A percentile compares a stretch with the other conserved stretches of the same genome.
Evolutionary conservation across 2,888 invertebrate species (phyloP).

Genomic region (Acrobeloides nanus): DNA sequence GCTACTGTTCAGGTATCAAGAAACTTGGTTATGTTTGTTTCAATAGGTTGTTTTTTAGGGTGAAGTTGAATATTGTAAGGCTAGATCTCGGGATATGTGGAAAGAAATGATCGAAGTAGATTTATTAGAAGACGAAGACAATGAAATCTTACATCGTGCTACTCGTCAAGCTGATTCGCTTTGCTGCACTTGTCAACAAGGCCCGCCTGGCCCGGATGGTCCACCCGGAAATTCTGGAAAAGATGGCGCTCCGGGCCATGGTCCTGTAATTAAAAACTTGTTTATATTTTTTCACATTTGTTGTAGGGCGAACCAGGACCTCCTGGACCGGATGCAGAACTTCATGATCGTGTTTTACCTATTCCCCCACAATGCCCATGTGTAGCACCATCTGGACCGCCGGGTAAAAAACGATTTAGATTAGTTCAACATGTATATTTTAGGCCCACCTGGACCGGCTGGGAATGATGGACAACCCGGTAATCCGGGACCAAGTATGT

Average conservation of each 20-base stretch:
- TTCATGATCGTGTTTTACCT: constrained; percentile 49
- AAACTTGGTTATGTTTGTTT: constrained; percentile 12
- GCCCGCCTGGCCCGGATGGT: constrained; percentile 26
- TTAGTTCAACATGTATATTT: too few species aligned
- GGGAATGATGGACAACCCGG: constrained; percentile 41
- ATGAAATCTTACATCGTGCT: constrained; percentile 35
- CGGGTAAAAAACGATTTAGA: too few species aligned
- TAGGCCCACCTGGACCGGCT: constrained; percentile 39
- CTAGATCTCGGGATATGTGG: constrained; percentile 51
- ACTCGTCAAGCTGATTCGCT: constrained; percentile 47
- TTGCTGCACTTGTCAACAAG: constrained; percentile 51
- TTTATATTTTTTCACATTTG: neutral
- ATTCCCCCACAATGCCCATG: constrained; percentile 52
- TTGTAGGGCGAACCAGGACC: constrained; percentile 23
- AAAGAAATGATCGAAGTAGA: constrained; percentile 50
- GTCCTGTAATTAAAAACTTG: constrained; percentile 26
- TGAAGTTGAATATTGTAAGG: constrained; percentile 51
- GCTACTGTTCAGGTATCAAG: constrained; percentile 45
- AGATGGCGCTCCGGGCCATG: constrained; percentile 37
- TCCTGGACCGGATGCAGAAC: constrained; percentile 50
- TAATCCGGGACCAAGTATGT: constrained; percentile 33
- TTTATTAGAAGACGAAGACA: constrained; percentile 34
- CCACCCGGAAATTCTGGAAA: constrained; percentile 14
- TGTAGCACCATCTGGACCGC: constrained; percentile 68
- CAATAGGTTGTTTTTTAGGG: constrained; percentile 25